Evolutionary conservation across 2,797 vertebrate genomes (phyloP), one percentile per base, ranked within the genome.

Genomic region (Ctenosaura bakeri): DNA sequence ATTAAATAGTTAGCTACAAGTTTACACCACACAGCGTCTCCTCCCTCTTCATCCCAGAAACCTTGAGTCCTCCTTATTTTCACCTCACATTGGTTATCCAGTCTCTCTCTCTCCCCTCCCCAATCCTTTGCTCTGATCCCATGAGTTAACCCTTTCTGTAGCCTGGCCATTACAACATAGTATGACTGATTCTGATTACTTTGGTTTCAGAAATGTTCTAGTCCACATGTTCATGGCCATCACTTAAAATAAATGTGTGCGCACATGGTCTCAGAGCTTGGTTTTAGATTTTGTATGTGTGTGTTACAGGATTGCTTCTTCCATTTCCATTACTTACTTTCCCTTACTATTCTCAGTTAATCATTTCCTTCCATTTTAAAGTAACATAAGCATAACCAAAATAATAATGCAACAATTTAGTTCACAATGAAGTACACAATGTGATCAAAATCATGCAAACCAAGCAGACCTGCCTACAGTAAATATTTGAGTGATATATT

Each of bases 341-440:
- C 18, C 56, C 73, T 4, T 32, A 29, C 5, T 84, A 52, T 4
- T 8, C 3, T 66, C 42, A 35, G 14, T 50, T 66, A 76, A 50
- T 83, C 9, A 24, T 89, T 76, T 50, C 42, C 4, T 46, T 46
- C 42, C 42, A 46, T 73, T 85, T 52, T 0, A 16, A 73, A 84
- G 9, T 69, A 54, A 69, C 42, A 32, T 7, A 87, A 20, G 42
- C n/a, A 24, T 88, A 42, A 9, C 16, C 6, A 24, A 26, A 83
- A 54, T 64, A 69, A 32, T 22, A 6, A n/a, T 54, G 18, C 7
- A n/a, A 20, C n/a, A 38, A 24, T 20, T 26, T 7, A 76, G 35
- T 80, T 79, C 50, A 80, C 32, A 88, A 88, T 42, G 77, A 78
- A 89, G 4, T 26, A 71, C 79, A 50, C 46, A 38, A 35, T 26